These are phyloP conservation scores for Picathartes gymnocephalus DNA, from an alignment of 2,113 vertebrate genomes.

Conservation along the genomic window DNA sequence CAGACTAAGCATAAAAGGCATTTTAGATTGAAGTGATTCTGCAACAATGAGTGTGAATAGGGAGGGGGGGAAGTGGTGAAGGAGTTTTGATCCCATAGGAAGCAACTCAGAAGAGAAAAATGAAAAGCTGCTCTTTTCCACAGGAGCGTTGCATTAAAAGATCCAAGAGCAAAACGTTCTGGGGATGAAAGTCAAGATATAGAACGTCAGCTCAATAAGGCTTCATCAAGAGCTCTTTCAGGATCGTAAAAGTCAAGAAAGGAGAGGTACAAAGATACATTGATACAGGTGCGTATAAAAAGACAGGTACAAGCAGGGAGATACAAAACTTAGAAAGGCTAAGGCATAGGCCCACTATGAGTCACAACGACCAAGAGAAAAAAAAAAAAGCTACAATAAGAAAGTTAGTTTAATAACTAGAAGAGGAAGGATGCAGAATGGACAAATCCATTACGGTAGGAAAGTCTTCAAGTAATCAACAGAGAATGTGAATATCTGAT, in stretches of 20 bases:
- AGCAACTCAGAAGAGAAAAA: neutral
- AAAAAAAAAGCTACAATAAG: neutral
- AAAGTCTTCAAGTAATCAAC: neutral
- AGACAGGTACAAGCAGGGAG: neutral
- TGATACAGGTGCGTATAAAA: neutral
- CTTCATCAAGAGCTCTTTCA: conserved; percentile 20
- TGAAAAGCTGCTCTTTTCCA: neutral
- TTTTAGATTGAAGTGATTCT: conserved; percentile 25
- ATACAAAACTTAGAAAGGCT: neutral
- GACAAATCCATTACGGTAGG: neutral
- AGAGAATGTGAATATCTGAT: neutral
- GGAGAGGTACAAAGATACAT: neutral
- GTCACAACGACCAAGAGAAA: neutral
- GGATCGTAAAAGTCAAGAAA: neutral
- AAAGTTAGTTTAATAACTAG: neutral
- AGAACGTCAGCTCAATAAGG: neutral
- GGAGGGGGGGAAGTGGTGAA: neutral
- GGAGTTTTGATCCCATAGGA: conserved; percentile 6
- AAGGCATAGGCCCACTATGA: neutral
- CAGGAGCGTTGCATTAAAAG: neutral
- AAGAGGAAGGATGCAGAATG: neutral
- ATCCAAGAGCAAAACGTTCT: neutral
- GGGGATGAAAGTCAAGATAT: neutral
- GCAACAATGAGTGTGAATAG: neutral
- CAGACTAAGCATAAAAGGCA: neutral